Conservation (phyloP, 2,888 invertebrate species). For the Mechanitis mazaeus region DNA sequence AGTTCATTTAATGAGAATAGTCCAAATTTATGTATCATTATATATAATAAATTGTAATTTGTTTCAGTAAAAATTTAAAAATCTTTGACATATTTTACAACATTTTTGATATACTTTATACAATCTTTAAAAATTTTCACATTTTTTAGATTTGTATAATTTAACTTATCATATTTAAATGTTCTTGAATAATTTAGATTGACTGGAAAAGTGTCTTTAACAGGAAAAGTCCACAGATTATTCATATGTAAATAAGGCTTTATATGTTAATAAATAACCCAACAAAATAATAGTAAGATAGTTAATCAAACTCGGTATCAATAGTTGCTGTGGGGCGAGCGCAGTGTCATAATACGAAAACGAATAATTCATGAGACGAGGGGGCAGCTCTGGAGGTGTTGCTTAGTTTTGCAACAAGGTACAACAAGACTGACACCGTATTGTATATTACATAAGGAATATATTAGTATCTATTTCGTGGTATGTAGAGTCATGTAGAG, state of each 20-base stretch:
- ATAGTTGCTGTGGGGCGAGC: constrained; percentile 30
- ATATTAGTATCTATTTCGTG: constrained; percentile 21
- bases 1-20: no score
- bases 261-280: constrained; percentile 4
- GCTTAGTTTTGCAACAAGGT: constrained; percentile 58
- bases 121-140: no score
- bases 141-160: background rate
- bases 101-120: no score
- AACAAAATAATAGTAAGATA: constrained; percentile 13
- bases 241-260: no score
- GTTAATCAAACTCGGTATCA: constrained; percentile 25
- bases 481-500: constrained; percentile 45
- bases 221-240: no score
- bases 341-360: constrained; percentile 49
- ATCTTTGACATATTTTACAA: no score
- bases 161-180: background rate
- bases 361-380: constrained; percentile 66
- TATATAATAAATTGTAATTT: no score
- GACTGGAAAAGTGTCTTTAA: no score
- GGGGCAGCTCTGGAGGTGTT: constrained; percentile 56
- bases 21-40: no score
- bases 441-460: constrained; percentile 11
- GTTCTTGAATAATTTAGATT: no score
- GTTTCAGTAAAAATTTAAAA: no score
- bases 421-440: constrained; percentile 10